These are phyloP conservation scores for Coenonympha glycerion DNA, from an alignment of 2,888 invertebrate genomes.

Conservation along the genomic window DNA sequence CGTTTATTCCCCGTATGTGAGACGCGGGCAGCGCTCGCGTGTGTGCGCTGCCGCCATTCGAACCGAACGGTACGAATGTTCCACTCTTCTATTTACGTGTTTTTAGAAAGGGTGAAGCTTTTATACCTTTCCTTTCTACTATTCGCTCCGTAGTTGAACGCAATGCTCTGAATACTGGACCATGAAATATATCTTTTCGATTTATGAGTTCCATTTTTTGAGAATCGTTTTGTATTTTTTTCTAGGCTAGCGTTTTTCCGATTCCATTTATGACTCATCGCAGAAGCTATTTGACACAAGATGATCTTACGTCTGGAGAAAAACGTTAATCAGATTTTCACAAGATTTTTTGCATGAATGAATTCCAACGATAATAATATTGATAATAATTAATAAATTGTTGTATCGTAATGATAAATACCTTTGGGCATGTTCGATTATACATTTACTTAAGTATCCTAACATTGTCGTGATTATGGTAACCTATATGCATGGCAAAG, in stretches of 20 bases:
- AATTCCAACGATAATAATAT: too few relatives aligned
- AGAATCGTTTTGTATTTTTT: slow-evolving; percentile 58
- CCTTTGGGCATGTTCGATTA: too few relatives aligned
- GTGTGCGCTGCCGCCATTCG: slow-evolving; percentile 53
- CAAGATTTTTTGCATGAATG: too few relatives aligned
- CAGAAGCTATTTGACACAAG: not conserved
- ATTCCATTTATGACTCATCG: slow-evolving; percentile 38
- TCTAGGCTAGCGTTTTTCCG: slow-evolving; percentile 48
- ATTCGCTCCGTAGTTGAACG: slow-evolving; percentile 64
- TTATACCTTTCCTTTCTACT: slow-evolving; percentile 72
- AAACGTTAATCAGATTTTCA: too few relatives aligned
- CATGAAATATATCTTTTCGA: slow-evolving; percentile 67
- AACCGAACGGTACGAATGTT: slow-evolving; percentile 50
- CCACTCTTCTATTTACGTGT: slow-evolving; percentile 68
- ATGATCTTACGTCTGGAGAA: not conserved
- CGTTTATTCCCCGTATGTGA: slow-evolving; percentile 71
- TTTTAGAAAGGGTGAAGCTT: slow-evolving; percentile 74
- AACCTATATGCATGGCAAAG: too few relatives aligned
- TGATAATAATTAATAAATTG: too few relatives aligned
- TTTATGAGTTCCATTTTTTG: slow-evolving; percentile 62
- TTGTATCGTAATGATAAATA: too few relatives aligned
- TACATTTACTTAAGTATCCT: too few relatives aligned
- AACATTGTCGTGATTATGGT: too few relatives aligned
- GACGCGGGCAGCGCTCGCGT: slow-evolving; percentile 45
- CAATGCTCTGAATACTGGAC: slow-evolving; percentile 57